phyloP scores from a whole-genome alignment of 2,113 vertebrate species.

The Gobio gobio region DNA sequence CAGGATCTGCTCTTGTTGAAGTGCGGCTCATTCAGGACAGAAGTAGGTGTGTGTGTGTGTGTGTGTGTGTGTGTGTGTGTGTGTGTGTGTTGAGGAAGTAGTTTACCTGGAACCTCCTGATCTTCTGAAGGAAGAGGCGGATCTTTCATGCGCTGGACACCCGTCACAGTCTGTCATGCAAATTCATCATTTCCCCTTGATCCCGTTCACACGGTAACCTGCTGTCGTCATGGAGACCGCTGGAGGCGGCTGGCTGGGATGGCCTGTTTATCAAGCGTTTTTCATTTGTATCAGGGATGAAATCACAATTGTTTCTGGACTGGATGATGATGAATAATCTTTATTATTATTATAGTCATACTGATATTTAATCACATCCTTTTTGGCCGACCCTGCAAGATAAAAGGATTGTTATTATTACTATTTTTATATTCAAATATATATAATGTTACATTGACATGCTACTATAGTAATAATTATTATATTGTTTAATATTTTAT shows the following conservation, averaged over 20 bases:
- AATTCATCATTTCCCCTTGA: conserved; percentile 32
- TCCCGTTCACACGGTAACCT: conserved; percentile 35
- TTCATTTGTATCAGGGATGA: background rate
- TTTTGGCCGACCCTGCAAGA: no score
- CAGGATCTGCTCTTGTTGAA: background rate
- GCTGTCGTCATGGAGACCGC: conserved; percentile 12
- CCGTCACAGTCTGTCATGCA: conserved; percentile 37
- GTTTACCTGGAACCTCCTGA: no score
- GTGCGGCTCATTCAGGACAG: background rate
- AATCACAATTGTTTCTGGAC: background rate
- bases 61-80: no score
- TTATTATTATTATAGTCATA: background rate
- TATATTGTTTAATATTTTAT: no score
- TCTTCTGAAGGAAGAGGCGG: background rate
- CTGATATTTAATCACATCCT: no score
- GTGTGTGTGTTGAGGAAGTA: no score
- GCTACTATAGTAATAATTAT: no score
- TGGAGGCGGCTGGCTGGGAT: conserved; percentile 6
- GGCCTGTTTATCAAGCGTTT: background rate
- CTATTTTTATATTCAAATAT: background rate
- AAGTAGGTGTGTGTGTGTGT: no score
- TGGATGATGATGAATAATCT: background rate
- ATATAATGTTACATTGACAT: no score
- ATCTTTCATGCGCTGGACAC: background rate
- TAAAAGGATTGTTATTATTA: background rate